Conservation (phyloP, 2,113 vertebrate genomes). For the Gobius niger region DNA sequence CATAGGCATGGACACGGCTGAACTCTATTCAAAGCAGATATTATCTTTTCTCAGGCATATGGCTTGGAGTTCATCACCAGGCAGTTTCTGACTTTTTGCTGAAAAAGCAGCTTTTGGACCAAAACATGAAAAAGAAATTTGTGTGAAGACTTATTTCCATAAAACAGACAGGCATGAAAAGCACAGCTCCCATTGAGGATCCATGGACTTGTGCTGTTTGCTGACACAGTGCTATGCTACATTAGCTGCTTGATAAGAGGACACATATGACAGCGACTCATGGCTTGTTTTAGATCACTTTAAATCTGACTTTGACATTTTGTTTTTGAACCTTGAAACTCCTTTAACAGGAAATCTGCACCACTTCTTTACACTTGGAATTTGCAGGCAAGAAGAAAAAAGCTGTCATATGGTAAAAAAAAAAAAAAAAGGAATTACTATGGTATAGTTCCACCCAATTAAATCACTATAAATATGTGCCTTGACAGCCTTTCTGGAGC, state of each 20-base stretch:
- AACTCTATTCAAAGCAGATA: constrained; percentile 52
- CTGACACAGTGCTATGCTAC: constrained; percentile 53
- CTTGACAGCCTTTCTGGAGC: neutral
- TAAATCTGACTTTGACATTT: no score
- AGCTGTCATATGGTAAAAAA: neutral
- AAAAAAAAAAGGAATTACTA: neutral
- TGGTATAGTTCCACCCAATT: neutral
- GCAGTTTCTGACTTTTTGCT: constrained; percentile 45
- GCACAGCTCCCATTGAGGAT: constrained; percentile 22
- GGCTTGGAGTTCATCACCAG: constrained; percentile 35
- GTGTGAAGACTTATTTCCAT: constrained; percentile 57
- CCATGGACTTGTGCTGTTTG: constrained; percentile 36
- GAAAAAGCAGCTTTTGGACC: constrained; percentile 58
- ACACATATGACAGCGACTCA: constrained; percentile 8
- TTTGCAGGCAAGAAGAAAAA: neutral
- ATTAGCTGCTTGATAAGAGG: constrained; percentile 38
- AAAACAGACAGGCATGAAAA: constrained; percentile 57
- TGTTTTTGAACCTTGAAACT: no score
- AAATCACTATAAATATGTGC: neutral
- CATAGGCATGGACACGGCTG: constrained; percentile 16
- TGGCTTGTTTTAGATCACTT: neutral
- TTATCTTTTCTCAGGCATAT: constrained; percentile 46
- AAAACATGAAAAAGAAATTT: constrained; percentile 37
- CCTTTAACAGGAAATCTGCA: no score
- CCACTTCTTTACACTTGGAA: neutral